A percentile compares a stretch with the other conserved stretches of the same genome.
phyloP scores from a whole-genome alignment of 2,888 invertebrate species.

The Agrochola lychnidis region DNA sequence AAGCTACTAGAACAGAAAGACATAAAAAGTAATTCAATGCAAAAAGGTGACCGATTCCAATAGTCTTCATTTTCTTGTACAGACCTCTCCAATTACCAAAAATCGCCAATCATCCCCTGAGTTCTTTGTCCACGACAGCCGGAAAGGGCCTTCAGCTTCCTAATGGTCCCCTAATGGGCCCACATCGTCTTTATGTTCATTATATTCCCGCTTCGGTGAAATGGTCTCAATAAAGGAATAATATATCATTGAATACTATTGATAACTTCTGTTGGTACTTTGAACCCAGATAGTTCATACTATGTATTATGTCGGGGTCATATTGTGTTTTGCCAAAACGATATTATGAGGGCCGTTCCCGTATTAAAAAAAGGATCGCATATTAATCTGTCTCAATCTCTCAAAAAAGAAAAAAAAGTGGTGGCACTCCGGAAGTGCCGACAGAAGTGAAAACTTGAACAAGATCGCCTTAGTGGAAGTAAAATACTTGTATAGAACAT shows the following conservation, averaged over 20 bases:
- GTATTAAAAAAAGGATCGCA: no score
- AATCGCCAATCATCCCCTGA: constrained; percentile 34
- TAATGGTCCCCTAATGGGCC: constrained; percentile 42
- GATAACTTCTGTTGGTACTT: background rate
- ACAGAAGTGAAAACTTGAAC: no score
- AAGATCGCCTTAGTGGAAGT: no score
- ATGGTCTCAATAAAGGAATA: constrained; percentile 21
- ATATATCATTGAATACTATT: constrained; percentile 26
- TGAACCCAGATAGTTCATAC: no score
- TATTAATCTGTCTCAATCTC: no score
- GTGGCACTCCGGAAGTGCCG: no score
- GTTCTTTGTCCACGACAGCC: constrained; percentile 37
- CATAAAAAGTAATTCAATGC: background rate
- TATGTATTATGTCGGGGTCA: background rate
- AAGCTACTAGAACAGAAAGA: no score
- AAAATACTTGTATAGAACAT: no score
- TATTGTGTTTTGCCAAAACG: background rate
- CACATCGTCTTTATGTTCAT: constrained; percentile 30
- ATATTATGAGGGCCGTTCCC: background rate
- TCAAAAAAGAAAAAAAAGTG: no score
- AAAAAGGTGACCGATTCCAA: background rate
- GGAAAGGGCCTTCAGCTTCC: constrained; percentile 28
- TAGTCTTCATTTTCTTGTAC: background rate
- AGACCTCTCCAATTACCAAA: constrained; percentile 37
- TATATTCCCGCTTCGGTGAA: constrained; percentile 35